Evolutionary conservation across 2,888 invertebrate genomes (phyloP), one percentile per base, ranked within the genome.

Genomic region (Eupsilia transversa): DNA sequence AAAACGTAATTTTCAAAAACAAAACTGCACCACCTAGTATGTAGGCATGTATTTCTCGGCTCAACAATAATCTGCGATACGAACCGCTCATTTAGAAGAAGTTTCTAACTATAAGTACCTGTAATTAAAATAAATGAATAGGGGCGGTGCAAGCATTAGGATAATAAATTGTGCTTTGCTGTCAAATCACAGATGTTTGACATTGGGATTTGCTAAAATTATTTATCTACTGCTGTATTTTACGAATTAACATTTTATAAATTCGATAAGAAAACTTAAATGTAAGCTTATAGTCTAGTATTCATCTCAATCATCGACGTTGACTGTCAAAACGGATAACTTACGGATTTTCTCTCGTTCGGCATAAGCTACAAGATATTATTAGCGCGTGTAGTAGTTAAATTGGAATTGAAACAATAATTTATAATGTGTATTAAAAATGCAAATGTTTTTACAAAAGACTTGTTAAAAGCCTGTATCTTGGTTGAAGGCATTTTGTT

Each of bases 171-270:
- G 9, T 61, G 38, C 10, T 67, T 23, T 33, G 33, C 23, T 46
- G 9, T 46, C 23, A 56, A 56, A 38, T 65, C 74, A 33, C 35
- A 56, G n/a, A 67, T 60, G 59, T 60, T 43, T 60, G n/a, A 65
- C 60, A 77, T 49, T 77, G 46, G 23, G n/a, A 57, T 52, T 76
- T 35, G 60, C 60, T 54, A 77, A 77, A 68, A 49, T 66, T n/a
- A n/a, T 66, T 3, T 6, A 41, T 33, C 41, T 65, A 76, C 46
- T 63, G 14, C 17, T 64, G 12, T 41, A 59, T 72, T 38, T 72
- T 59, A 14, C 33, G 5, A 72, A 60, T 17, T 27, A 17, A 60
- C 52, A 35, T 60, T 71, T 71, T 52, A n/a, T 23, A 35, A 27
- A 43, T 30, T 73, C 30, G 0, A 30, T 35, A 72, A 38, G 43